These are phyloP conservation scores for Garrulus glandarius DNA, from an alignment of 2,797 vertebrate species.

Conservation along the genomic window DNA sequence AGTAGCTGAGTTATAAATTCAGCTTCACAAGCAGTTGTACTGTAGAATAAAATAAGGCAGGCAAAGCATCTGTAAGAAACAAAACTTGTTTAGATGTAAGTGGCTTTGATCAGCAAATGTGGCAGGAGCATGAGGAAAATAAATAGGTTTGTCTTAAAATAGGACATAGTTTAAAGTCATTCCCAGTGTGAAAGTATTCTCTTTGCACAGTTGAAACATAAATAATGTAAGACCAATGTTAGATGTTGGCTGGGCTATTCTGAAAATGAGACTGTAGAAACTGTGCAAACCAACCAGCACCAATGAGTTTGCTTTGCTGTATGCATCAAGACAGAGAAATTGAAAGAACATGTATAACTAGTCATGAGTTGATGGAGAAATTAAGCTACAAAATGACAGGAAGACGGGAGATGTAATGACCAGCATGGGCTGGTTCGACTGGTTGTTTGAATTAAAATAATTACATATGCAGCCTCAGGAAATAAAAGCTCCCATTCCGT, in stretches of 20 bases:
- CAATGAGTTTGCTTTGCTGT: not conserved
- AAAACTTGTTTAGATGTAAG: slow-evolving; percentile 15
- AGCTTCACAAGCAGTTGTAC: not conserved
- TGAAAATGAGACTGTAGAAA: not conserved
- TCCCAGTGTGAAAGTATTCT: slow-evolving; percentile 1
- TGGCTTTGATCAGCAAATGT: slow-evolving; percentile 33
- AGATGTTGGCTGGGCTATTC: not conserved
- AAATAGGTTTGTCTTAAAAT: slow-evolving; percentile 39
- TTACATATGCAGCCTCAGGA: slow-evolving; percentile 34
- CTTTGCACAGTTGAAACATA: slow-evolving; percentile 8
- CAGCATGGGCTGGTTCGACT: not conserved
- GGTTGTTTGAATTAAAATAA: not conserved
- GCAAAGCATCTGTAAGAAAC: slow-evolving; percentile 9
- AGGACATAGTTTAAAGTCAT: slow-evolving; percentile 28
- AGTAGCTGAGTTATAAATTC: not conserved
- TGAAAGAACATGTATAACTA: not conserved
- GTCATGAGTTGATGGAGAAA: not conserved
- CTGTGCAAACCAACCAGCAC: not conserved
- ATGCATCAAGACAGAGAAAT: not conserved
- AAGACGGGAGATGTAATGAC: not conserved
- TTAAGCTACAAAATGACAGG: not conserved
- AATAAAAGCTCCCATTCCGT: slow-evolving; percentile 23
- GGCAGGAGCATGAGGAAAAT: slow-evolving; percentile 24
- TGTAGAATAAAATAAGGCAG: slow-evolving; percentile 2
- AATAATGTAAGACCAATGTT: not conserved